phyloP scores from a whole-genome alignment of 2,888 invertebrate species.

The Synergus japonicus region DNA sequence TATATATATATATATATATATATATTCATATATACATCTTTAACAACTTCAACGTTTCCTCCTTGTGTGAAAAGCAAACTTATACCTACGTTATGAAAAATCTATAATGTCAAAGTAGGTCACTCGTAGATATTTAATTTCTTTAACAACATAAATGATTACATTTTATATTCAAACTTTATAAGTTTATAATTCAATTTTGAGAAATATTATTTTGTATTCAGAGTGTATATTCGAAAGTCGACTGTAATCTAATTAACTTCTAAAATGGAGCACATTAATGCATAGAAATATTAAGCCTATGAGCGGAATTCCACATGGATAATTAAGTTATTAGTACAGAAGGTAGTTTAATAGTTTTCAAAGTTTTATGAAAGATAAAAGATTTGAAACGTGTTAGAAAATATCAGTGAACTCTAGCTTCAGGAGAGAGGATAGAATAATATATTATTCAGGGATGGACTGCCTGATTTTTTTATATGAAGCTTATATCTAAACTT shows the following conservation, averaged over 20 bases:
- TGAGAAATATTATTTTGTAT: background rate
- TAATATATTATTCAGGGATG: background rate
- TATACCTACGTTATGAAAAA: conserved; percentile 31
- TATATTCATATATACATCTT: background rate
- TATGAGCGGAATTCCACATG: background rate
- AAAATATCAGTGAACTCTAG: conserved; percentile 9
- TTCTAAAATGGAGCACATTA: background rate
- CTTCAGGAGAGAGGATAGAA: conserved; percentile 3
- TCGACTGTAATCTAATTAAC: background rate
- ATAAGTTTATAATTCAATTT: background rate
- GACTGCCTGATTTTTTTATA: background rate
- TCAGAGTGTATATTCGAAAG: background rate
- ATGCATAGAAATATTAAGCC: background rate
- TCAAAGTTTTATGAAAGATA: background rate
- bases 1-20: too few relatives aligned
- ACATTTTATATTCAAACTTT: background rate
- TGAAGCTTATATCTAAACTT: too few relatives aligned
- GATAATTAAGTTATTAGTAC: background rate
- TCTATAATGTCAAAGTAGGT: conserved; percentile 29
- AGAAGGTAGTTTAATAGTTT: conserved; percentile 11
- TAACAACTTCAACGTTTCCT: conserved; percentile 5
- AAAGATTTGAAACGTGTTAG: background rate
- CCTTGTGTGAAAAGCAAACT: conserved; percentile 11
- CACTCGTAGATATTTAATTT: conserved; percentile 16
- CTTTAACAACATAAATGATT: conserved; percentile 20